Conservation (phyloP, 2,113 vertebrate genomes). For the Varanus salvator region DNA sequence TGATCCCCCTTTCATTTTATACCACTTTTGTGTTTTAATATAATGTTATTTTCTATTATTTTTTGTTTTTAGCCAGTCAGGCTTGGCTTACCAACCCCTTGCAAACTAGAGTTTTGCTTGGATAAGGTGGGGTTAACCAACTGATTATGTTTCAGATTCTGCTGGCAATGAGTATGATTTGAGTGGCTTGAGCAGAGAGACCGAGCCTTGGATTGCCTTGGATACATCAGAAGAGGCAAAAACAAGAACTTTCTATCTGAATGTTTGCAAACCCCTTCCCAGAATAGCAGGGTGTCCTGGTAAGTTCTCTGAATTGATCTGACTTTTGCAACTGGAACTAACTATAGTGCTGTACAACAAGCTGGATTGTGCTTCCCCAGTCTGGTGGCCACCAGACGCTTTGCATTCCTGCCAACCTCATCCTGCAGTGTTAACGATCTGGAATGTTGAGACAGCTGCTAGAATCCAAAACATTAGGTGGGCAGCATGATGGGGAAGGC, state of each 20-base stretch:
- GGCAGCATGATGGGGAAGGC: too few relatives aligned
- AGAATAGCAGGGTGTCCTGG: slow-evolving; percentile 81
- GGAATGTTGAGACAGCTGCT: too few relatives aligned
- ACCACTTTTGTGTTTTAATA: background rate
- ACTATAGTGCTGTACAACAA: background rate
- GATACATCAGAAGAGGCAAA: slow-evolving; percentile 78
- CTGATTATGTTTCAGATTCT: slow-evolving; percentile 78
- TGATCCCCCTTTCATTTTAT: background rate
- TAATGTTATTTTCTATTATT: background rate
- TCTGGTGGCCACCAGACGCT: too few relatives aligned
- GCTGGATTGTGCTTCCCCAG: background rate
- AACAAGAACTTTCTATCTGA: slow-evolving; percentile 87
- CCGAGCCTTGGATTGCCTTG: slow-evolving; percentile 85
- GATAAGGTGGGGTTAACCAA: background rate
- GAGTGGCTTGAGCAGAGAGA: slow-evolving; percentile 82
- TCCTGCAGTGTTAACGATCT: too few relatives aligned
- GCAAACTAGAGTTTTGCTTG: background rate
- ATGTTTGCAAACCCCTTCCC: slow-evolving; percentile 90
- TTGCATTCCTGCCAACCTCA: too few relatives aligned
- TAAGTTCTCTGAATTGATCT: slow-evolving; percentile 58
- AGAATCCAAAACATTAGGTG: too few relatives aligned
- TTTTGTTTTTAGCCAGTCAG: background rate
- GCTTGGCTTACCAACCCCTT: background rate
- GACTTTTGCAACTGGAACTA: background rate
- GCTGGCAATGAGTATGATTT: slow-evolving; percentile 92